Evolutionary conservation across 2,113 vertebrate genomes (phyloP), one percentile per base, ranked within the genome.

Genomic region (Dermatemys mawii): DNA sequence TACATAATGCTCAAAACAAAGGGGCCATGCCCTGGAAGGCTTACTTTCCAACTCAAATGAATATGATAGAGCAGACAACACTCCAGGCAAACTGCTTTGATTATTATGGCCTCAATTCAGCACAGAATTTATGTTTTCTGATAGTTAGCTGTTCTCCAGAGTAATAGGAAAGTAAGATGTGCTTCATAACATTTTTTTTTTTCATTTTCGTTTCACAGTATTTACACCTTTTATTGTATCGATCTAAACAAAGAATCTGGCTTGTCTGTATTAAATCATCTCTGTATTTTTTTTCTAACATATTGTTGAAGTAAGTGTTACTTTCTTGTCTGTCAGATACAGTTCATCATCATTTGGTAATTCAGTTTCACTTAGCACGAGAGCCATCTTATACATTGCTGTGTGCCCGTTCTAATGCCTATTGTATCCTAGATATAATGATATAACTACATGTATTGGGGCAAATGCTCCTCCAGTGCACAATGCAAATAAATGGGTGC

Each of bases 1-100:
- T 63, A 75, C 78, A 63, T 53, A 83, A 50, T 50, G 7, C 32
- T 54, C 78, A 48, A 87, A 95, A 88, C 38, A 89, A n/a, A 93
- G 49, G 70, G 55, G 2, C 12, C 46, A 19, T 87, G 73, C 86
- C 53, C 60, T 76, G 22, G 44, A 46, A 14, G 11, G 6, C 55
- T 81, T 41, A 9, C 92, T 83, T 85, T 89, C 48, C 19, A 84
- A 76, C 27, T 73, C 79, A 73, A 57, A 67, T 87, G 75, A 73
- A 83, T 4, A 12, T 24, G 35, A 90, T 38, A 80, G 80, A 85
- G 49, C 67, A 63, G 79, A 73, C 82, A 94, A 87, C 51, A 4
- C 48, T 63, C 7, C 48, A 22, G 1, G 26, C 17, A 95, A 84
- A 55, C 38, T 57, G 73, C 22, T 86, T 63, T 11, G n/a, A 6